phyloP scores from a whole-genome alignment of 2,888 invertebrate species.

The Agonum fuliginosum region DNA sequence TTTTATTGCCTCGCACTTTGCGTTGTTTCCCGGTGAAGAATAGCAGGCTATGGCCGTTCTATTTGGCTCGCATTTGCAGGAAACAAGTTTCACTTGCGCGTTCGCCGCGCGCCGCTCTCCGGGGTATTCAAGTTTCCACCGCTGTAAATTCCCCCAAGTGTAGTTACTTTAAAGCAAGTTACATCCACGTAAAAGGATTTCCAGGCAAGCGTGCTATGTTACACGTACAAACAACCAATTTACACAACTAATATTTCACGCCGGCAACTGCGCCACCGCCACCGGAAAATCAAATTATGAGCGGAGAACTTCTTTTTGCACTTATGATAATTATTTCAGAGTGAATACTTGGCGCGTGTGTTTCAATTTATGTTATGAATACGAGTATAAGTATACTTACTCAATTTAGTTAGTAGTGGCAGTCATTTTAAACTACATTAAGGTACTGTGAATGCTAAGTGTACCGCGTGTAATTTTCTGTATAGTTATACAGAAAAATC shows the following conservation, averaged over 20 bases:
- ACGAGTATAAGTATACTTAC: too few relatives aligned
- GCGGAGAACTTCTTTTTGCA: background rate
- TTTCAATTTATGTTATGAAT: too few relatives aligned
- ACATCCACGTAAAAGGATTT: slow-evolving; percentile 54
- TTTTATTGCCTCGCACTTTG: too few relatives aligned
- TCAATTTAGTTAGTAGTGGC: too few relatives aligned
- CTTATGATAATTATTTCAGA: background rate
- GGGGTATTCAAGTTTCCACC: slow-evolving; percentile 53
- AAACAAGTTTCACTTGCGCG: slow-evolving; percentile 24
- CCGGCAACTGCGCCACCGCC: background rate
- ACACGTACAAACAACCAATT: slow-evolving; percentile 15
- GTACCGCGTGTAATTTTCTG: too few relatives aligned
- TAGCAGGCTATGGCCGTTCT: background rate
- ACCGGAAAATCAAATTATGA: background rate
- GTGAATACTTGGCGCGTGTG: too few relatives aligned
- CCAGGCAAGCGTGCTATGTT: slow-evolving; percentile 12
- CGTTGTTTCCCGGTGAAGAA: slow-evolving; percentile 14
- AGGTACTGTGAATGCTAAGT: too few relatives aligned
- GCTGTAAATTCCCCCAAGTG: slow-evolving; percentile 48
- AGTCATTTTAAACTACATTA: too few relatives aligned
- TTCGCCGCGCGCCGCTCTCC: background rate
- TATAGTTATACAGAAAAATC: too few relatives aligned
- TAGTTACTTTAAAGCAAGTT: slow-evolving; percentile 56
- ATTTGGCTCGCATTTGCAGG: slow-evolving; percentile 20
- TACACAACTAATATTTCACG: slow-evolving; percentile 11